These are phyloP conservation scores for Proterorhinus semilunaris DNA, from an alignment of 2,113 vertebrate species.

Conservation along the genomic window DNA sequence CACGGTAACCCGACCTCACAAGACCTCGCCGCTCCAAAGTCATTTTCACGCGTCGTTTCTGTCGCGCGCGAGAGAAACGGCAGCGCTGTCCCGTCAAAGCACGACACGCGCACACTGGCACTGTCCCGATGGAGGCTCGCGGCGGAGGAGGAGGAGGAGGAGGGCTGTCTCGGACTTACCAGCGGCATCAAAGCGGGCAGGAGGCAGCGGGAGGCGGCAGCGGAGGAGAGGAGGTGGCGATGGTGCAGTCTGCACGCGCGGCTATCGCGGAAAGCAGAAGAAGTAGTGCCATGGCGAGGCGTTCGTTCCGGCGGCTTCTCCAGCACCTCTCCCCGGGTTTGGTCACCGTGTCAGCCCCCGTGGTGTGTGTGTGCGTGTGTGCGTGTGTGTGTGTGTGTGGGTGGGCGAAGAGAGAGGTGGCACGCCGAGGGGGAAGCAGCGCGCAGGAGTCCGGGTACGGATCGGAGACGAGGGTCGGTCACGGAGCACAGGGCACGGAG, in stretches of 20 bases:
- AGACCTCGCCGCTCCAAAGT: conserved; percentile 57
- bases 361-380: background rate
- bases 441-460: conserved; percentile 40
- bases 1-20: conserved; percentile 69
- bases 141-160: no score
- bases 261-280: background rate
- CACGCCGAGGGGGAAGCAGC: conserved; percentile 3
- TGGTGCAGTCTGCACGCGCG: conserved; percentile 39
- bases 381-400: background rate
- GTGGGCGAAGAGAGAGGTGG: background rate
- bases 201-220: conserved; percentile 30
- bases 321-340: background rate
- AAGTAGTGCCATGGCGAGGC: background rate
- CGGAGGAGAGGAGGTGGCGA: conserved; percentile 56
- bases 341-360: background rate
- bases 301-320: no score
- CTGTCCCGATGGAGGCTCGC: background rate
- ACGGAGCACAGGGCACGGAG: conserved; percentile 71
- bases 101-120: background rate
- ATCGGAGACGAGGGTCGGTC: conserved; percentile 70
- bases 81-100: conserved; percentile 15
- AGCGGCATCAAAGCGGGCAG: conserved; percentile 58
- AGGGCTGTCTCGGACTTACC: conserved; percentile 57
- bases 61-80: conserved; percentile 1
- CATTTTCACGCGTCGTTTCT: conserved; percentile 61